A percentile compares a stretch with the other conserved stretches of the same genome.
Conservation (phyloP, 2,888 invertebrate genomes). For the Yponomeuta evonymella region DNA sequence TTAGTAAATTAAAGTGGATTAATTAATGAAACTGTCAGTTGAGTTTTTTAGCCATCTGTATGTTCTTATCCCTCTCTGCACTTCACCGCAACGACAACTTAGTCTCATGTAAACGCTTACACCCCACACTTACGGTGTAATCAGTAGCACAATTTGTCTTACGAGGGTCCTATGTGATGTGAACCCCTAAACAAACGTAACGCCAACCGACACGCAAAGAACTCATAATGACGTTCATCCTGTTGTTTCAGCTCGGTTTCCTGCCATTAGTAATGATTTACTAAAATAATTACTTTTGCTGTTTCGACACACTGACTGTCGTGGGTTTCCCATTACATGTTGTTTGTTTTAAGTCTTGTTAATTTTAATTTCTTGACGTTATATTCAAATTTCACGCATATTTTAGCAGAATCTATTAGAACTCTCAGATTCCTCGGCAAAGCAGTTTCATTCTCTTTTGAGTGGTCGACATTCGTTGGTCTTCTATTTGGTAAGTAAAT, state of each 20-base stretch:
- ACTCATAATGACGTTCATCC: conserved; percentile 43
- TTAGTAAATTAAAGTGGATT: not conserved
- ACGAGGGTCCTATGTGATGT: not conserved
- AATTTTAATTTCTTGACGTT: not conserved
- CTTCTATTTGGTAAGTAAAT: conserved; percentile 29
- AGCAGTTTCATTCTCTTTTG: not conserved
- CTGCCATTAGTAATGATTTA: conserved; percentile 35
- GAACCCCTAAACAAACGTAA: conserved; percentile 16
- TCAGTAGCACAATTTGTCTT: not conserved
- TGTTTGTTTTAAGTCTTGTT: not conserved
- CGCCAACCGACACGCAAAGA: conserved; percentile 39
- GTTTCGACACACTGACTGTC: conserved; percentile 30
- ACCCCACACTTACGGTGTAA: not conserved
- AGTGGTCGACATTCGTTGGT: not conserved
- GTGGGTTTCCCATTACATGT: not conserved
- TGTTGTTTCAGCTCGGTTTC: conserved; percentile 50
- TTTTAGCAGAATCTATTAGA: not conserved
- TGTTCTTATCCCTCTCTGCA: too few species aligned
- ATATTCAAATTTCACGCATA: not conserved
- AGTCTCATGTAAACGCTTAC: not conserved
- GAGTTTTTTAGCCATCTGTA: too few species aligned
- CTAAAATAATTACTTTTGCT: conserved; percentile 41
- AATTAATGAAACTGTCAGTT: not conserved
- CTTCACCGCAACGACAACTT: too few species aligned
- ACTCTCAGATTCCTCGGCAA: not conserved